phyloP scores from a whole-genome alignment of 1,140 invertebrate species.

The Trypoxylus dichotomus region DNA sequence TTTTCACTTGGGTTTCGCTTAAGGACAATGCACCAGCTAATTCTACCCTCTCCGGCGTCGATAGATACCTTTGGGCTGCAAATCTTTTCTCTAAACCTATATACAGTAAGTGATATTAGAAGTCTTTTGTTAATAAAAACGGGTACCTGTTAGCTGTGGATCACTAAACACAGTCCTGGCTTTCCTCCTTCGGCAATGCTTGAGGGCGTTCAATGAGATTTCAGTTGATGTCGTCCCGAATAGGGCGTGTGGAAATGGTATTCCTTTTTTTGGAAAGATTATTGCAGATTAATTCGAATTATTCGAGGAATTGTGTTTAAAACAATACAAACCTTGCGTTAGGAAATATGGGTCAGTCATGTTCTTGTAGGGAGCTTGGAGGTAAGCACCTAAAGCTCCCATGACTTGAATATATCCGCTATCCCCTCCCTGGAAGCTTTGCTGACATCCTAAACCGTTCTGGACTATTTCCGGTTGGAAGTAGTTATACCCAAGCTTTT shows the following conservation, averaged over 20 bases:
- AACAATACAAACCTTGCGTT: conserved; percentile 60
- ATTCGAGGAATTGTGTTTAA: no score
- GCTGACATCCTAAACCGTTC: conserved; percentile 36
- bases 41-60: conserved; percentile 94
- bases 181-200: conserved; percentile 89
- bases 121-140: not conserved
- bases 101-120: not conserved
- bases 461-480: conserved; percentile 44
- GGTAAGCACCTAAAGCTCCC: conserved; percentile 62
- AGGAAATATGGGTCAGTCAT: conserved; percentile 68
- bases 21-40: conserved; percentile 88
- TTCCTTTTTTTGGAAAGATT: conserved; percentile 58
- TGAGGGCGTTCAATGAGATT: conserved; percentile 70
- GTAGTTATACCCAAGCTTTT: conserved; percentile 40
- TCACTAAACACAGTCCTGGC: conserved; percentile 98
- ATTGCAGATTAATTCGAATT: no score
- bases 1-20: conserved; percentile 97
- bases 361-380: conserved; percentile 63
- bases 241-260: conserved; percentile 71
- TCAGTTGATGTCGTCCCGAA: conserved; percentile 64
- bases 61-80: conserved; percentile 93
- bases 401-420: conserved; percentile 62
- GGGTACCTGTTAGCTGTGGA: conserved; percentile 78
- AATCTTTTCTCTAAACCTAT: conserved; percentile 91
- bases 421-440: conserved; percentile 41